These are phyloP conservation scores for Brachystomella parvula DNA, from an alignment of 1,140 invertebrate species.

Conservation along the genomic window DNA sequence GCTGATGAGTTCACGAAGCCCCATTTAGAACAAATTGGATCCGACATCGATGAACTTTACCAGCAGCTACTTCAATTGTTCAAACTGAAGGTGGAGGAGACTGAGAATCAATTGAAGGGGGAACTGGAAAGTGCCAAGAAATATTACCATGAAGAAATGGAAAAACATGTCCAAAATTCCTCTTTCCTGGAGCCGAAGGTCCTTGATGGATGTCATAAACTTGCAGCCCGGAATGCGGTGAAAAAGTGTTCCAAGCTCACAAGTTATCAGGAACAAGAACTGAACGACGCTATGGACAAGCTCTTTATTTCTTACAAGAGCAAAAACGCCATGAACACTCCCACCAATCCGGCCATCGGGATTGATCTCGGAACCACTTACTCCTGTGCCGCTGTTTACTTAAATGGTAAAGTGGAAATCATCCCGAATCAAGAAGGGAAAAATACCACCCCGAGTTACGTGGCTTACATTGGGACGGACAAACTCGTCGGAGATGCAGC, in stretches of 20 bases:
- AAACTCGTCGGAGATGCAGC: slow-evolving; percentile 54
- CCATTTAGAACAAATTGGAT: background rate
- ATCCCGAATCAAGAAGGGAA: background rate
- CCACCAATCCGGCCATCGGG: slow-evolving; percentile 21
- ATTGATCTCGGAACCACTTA: slow-evolving; percentile 32
- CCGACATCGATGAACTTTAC: background rate
- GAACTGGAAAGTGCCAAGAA: background rate
- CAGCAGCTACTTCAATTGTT: slow-evolving; percentile 7
- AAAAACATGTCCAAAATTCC: slow-evolving; percentile 4
- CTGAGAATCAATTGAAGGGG: background rate
- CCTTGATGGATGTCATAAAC: background rate
- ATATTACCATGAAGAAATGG: slow-evolving; percentile 13
- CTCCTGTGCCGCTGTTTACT: slow-evolving; percentile 21
- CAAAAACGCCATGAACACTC: slow-evolving; percentile 1
- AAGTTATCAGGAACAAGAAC: background rate
- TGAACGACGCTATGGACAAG: background rate
- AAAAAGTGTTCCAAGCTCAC: background rate
- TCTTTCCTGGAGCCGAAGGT: slow-evolving; percentile 5
- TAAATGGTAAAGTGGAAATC: slow-evolving; percentile 14
- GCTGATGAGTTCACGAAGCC: background rate
- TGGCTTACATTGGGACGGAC: slow-evolving; percentile 48
- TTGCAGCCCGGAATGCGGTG: background rate
- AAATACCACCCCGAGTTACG: slow-evolving; percentile 43
- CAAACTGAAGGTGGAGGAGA: slow-evolving; percentile 9
- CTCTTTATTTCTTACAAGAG: background rate